phyloP scores from a whole-genome alignment of 2,113 vertebrate genomes.

The Mirza zaza region DNA sequence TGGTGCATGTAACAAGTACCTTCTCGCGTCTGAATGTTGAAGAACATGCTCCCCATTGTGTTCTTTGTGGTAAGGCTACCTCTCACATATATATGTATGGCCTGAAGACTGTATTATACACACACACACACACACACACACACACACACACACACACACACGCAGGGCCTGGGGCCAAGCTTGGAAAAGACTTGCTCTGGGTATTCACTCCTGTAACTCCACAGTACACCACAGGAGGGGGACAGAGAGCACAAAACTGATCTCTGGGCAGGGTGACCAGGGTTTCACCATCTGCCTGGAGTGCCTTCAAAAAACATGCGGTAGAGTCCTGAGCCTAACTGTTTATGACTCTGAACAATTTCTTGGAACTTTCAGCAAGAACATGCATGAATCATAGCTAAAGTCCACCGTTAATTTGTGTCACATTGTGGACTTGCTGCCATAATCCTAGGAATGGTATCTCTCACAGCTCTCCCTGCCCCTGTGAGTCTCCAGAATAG shows the following conservation, averaged over 20 bases:
- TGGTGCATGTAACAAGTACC: not conserved
- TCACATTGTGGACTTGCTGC: not conserved
- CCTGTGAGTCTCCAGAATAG: not conserved
- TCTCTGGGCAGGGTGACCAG: not conserved
- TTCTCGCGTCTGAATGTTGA: not conserved
- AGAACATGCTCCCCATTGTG: not conserved
- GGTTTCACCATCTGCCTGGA: not conserved
- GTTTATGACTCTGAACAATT: slow-evolving; percentile 3
- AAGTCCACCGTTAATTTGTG: not conserved
- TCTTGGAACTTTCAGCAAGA: not conserved
- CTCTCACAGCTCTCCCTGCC: not conserved
- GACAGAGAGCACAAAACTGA: not conserved
- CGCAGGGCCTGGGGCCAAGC: no score
- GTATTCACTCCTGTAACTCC: not conserved
- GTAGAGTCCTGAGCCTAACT: not conserved
- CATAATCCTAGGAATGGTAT: accelerated
- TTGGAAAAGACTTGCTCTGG: not conserved
- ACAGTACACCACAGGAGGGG: slow-evolving; percentile 49
- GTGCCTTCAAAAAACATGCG: not conserved
- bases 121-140: no score
- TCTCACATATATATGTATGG: not conserved
- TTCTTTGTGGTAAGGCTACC: not conserved
- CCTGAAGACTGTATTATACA: no score
- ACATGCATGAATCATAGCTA: not conserved
- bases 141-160: no score